Evolutionary conservation across 2,797 vertebrate species (phyloP).

Genomic region (Coregonus suidteri): DNA sequence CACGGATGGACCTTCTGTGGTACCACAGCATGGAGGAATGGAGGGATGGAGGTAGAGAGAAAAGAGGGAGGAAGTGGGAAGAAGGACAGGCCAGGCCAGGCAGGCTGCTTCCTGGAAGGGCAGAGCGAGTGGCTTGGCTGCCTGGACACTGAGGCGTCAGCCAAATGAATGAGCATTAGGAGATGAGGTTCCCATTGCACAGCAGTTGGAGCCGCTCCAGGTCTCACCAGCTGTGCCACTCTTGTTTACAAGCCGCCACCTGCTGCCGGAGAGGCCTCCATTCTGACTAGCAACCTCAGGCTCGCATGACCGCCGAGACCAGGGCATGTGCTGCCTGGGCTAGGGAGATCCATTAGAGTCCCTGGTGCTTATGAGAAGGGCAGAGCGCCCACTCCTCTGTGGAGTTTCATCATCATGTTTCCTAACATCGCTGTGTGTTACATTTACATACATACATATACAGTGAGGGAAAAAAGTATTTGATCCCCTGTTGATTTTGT

Average conservation of each 20-base stretch:
- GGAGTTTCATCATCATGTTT: neutral
- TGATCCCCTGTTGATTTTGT: no score
- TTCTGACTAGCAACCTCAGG: conserved; percentile 26
- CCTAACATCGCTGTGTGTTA: neutral
- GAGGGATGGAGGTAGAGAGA: conserved; percentile 9
- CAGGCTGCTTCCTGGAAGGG: conserved; percentile 39
- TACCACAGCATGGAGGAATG: neutral
- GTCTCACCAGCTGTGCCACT: conserved; percentile 61
- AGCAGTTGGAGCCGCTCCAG: conserved; percentile 67
- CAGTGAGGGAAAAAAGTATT: no score
- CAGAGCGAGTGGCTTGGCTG: conserved; percentile 14
- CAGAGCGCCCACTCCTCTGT: neutral
- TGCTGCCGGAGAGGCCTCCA: conserved; percentile 52
- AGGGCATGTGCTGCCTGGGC: neutral
- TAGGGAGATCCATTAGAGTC: neutral
- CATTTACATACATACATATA: neutral
- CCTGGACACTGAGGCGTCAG: conserved; percentile 45
- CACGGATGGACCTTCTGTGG: conserved; percentile 22
- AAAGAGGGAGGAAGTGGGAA: conserved; percentile 6
- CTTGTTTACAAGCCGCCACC: conserved; percentile 67
- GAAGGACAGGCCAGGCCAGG: neutral
- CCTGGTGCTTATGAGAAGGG: neutral
- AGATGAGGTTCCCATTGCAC: conserved; percentile 54
- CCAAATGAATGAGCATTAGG: conserved; percentile 58
- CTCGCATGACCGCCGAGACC: conserved; percentile 20